Evolutionary conservation across 1,140 invertebrate genomes (phyloP), one percentile per base, ranked within the genome.

Genomic region (Armadillidium nasatum): DNA sequence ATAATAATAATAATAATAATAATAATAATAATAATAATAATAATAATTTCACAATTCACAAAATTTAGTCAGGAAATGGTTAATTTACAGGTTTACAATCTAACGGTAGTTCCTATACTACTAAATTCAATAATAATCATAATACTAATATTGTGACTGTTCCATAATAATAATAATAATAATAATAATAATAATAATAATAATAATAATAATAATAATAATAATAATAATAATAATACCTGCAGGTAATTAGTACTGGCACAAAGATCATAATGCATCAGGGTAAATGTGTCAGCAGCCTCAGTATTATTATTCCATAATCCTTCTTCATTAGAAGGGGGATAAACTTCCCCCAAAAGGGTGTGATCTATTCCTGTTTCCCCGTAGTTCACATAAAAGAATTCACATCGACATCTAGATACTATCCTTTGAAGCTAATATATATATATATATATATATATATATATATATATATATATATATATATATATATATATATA

Each of bases 191-290:
- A 21, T 54, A 76, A 77, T 22, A 50, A 60, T n/a, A 60, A 60
- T n/a, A 60, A 60, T n/a, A 54, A 60, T n/a, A 13, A 19, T 73
- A 19, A 22, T 10, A 22, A 22, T 68, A 68, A 68, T 22, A 19
- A 21, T 21, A 68, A 3, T 22, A 66, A 33, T 33, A 33, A 33
- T 33, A 33, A 33, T 33, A 33, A 33, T 33, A 81, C 80, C 77
- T 81, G 80, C 60, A 79, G 70, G 80, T 84, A 85, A 86, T 99
- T 99, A 7, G 96, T 98, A 85, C 93, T 97, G 0, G 98, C 94
- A 84, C 99, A 94, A 2, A 99, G 87, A 86, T 99, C 97, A 83
- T 99, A 94, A 87, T 99, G 97, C 90, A 98, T 97, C 1, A 99
- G 86, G 0, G 96, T 99, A 83, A 99, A 98, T 4, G 95, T 94